Conservation (phyloP, 1,140 invertebrate genomes). For the Pogonomyrmex californicus region DNA sequence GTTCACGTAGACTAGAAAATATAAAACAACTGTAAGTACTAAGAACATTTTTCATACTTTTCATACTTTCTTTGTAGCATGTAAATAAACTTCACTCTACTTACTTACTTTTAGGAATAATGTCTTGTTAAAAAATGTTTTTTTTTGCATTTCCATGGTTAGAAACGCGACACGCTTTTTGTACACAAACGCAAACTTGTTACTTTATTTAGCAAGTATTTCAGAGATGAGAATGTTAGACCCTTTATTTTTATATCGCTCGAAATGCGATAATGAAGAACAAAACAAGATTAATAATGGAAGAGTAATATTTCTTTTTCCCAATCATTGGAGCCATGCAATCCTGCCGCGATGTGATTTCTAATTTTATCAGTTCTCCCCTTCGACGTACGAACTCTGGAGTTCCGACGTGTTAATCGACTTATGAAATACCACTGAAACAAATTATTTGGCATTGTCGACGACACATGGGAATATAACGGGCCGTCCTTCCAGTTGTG, state of each 20-base stretch:
- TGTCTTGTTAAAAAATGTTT: neutral
- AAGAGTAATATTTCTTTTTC: neutral
- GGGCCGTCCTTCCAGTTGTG: neutral
- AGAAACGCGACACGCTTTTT: neutral
- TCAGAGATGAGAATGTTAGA: neutral
- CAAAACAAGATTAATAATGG: neutral
- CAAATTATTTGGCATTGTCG: slow-evolving; percentile 54
- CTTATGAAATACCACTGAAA: slow-evolving; percentile 39
- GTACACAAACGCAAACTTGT: neutral
- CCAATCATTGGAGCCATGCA: neutral
- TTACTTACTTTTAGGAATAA: slow-evolving; percentile 36
- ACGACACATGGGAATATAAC: slow-evolving; percentile 12
- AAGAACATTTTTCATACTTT: slow-evolving; percentile 30
- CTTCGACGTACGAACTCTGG: neutral
- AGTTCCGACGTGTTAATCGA: slow-evolving; percentile 32
- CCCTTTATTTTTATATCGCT: neutral
- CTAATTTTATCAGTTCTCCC: slow-evolving; percentile 9
- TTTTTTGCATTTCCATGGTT: slow-evolving; percentile 31
- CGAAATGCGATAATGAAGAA: too few relatives aligned
- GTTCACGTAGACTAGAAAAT: slow-evolving; percentile 3
- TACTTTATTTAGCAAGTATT: neutral
- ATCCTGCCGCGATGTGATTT: slow-evolving; percentile 8
- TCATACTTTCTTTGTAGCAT: slow-evolving; percentile 19
- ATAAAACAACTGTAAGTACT: neutral
- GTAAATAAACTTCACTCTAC: slow-evolving; percentile 38